These are phyloP conservation scores for Morone saxatilis DNA, from an alignment of 2,113 vertebrate species.

Conservation along the genomic window DNA sequence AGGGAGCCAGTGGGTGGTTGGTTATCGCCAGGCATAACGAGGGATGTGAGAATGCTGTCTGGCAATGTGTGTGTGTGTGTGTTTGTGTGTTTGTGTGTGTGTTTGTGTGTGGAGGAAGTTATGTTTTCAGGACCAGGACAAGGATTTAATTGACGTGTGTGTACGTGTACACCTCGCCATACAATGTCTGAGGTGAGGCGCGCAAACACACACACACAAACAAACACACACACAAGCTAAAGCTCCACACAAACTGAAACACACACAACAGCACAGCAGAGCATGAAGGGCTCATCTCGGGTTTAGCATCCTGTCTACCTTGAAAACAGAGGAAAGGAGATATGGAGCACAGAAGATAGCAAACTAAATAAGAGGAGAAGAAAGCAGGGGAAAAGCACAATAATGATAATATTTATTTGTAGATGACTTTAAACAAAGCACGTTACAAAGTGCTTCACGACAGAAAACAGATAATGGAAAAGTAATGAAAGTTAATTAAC, in stretches of 20 bases:
- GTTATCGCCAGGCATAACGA: slow-evolving; percentile 52
- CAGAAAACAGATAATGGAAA: not conserved
- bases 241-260: not conserved
- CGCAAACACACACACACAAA: accelerated
- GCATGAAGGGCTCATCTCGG: not conserved
- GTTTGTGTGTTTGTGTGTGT: not conserved
- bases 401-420: too few relatives aligned
- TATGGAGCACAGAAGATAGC: not conserved
- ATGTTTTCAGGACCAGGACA: slow-evolving; percentile 13
- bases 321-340: not conserved
- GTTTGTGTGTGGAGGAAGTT: slow-evolving; percentile 1
- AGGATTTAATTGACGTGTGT: slow-evolving; percentile 40
- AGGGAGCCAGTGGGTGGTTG: slow-evolving; percentile 57
- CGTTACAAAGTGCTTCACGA: too few relatives aligned
- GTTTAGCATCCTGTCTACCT: slow-evolving; percentile 11
- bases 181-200: not conserved
- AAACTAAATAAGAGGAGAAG: not conserved
- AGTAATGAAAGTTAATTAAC: not conserved
- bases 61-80: not conserved
- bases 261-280: not conserved
- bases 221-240: not conserved
- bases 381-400: not conserved
- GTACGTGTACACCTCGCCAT: slow-evolving; percentile 19
- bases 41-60: slow-evolving; percentile 53
- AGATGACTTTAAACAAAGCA: too few relatives aligned